A percentile compares a stretch with the other conserved stretches of the same genome.
Conservation (phyloP, 2,797 vertebrate genomes). For the Protosalanx chinensis region DNA sequence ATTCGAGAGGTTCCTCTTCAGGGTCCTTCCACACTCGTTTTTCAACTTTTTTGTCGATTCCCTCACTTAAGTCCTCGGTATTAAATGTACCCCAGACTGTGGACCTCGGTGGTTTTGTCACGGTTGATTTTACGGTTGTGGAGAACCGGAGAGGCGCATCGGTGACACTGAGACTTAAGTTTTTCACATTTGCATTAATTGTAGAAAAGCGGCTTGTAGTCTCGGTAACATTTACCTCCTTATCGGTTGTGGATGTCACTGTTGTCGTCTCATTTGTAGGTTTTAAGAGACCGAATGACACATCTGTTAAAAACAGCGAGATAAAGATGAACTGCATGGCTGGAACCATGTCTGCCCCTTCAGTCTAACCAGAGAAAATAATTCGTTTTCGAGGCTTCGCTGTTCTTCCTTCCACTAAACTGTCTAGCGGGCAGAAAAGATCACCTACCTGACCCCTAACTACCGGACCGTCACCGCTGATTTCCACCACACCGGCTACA, state of each 20-base stretch:
- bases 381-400: neutral
- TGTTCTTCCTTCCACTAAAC: neutral
- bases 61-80: constrained; percentile 32
- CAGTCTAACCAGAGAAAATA: neutral
- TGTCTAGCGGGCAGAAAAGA: neutral
- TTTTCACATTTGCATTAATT: neutral
- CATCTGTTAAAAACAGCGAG: constrained; percentile 6
- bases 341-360: constrained; percentile 25
- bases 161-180: neutral
- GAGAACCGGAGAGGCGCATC: constrained; percentile 20
- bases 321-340: constrained; percentile 5
- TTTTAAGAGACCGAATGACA: neutral
- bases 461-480: too few species aligned
- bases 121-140: constrained; percentile 26
- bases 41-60: constrained; percentile 28
- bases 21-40: constrained; percentile 22
- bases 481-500: too few species aligned
- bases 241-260: neutral
- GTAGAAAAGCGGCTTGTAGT: neutral
- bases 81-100: constrained; percentile 13
- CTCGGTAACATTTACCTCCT: neutral
- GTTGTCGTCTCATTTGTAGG: neutral
- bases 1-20: constrained; percentile 44
- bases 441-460: neutral
- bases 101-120: constrained; percentile 10